Conservation (phyloP, 2,888 invertebrate species). For the Cryptocephalus primarius region DNA sequence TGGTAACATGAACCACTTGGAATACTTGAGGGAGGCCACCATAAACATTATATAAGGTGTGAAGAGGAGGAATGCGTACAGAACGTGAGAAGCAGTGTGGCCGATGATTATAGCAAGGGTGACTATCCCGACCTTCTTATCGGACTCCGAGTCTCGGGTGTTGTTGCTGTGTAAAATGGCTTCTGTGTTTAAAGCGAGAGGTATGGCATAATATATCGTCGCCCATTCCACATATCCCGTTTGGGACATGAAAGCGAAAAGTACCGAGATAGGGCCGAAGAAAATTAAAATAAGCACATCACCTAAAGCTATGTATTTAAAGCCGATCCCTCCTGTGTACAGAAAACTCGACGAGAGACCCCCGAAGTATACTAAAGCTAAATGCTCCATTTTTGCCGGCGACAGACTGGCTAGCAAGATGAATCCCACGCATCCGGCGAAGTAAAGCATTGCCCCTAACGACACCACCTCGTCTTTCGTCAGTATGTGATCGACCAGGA, state of each 20-base stretch:
- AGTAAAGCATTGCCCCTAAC: slow-evolving; percentile 78
- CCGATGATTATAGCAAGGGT: slow-evolving; percentile 92
- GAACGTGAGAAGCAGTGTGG: slow-evolving; percentile 78
- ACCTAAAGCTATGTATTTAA: slow-evolving; percentile 91
- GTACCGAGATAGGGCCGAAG: slow-evolving; percentile 88
- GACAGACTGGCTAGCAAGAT: slow-evolving; percentile 46
- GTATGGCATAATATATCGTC: slow-evolving; percentile 87
- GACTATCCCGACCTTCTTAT: slow-evolving; percentile 82
- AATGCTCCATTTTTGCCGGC: slow-evolving; percentile 87
- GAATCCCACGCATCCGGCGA: slow-evolving; percentile 60
- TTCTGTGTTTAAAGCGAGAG: slow-evolving; percentile 87
- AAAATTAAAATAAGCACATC: slow-evolving; percentile 85
- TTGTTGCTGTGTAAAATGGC: slow-evolving; percentile 94
- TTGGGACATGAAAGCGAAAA: slow-evolving; percentile 89
- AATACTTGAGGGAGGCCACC: slow-evolving; percentile 73
- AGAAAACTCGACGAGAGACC: slow-evolving; percentile 90
- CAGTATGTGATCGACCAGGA: slow-evolving; percentile 85
- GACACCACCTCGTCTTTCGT: slow-evolving; percentile 67
- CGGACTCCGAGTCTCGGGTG: slow-evolving; percentile 81
- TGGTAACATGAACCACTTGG: slow-evolving; percentile 81
- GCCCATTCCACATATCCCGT: slow-evolving; percentile 85
- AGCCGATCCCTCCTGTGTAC: slow-evolving; percentile 93
- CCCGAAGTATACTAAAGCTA: slow-evolving; percentile 90
- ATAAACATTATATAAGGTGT: slow-evolving; percentile 85
- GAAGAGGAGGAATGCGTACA: slow-evolving; percentile 83